phyloP scores from a whole-genome alignment of 2,797 vertebrate genomes.

The Sebastes kiyomatsui region DNA sequence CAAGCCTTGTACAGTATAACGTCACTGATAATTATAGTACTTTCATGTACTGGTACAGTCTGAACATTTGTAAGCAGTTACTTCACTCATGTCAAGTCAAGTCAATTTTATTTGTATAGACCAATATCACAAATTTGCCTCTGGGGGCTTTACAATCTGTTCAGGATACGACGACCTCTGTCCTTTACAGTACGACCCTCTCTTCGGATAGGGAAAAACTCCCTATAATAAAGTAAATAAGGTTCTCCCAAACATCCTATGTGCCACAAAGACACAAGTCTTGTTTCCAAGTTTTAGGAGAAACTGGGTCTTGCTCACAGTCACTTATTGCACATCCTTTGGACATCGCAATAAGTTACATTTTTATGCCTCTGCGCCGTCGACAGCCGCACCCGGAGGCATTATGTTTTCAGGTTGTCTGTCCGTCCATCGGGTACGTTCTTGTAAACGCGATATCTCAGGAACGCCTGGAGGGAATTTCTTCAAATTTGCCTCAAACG shows the following conservation, averaged over 20 bases:
- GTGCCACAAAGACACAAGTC: not conserved
- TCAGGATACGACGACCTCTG: no score
- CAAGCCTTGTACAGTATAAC: not conserved
- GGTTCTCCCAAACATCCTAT: not conserved
- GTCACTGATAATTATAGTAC: not conserved
- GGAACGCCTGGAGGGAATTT: not conserved
- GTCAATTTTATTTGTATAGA: no score
- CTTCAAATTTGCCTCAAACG: not conserved
- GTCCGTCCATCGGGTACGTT: rapidly evolving
- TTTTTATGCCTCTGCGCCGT: not conserved
- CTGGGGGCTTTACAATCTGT: no score
- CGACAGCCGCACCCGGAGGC: rapidly evolving
- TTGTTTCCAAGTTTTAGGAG: not conserved
- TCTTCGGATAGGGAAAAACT: no score
- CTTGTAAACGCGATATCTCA: not conserved
- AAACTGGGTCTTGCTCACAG: not conserved
- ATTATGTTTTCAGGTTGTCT: not conserved
- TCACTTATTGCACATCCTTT: not conserved
- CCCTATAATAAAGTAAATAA: no score
- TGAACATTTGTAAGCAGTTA: not conserved
- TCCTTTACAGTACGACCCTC: no score
- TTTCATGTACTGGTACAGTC: not conserved
- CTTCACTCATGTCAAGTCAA: not conserved
- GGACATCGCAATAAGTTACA: not conserved
- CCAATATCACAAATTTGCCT: no score